phyloP scores from a whole-genome alignment of 2,797 vertebrate genomes.

The Pseudomugil gertrudae region DNA sequence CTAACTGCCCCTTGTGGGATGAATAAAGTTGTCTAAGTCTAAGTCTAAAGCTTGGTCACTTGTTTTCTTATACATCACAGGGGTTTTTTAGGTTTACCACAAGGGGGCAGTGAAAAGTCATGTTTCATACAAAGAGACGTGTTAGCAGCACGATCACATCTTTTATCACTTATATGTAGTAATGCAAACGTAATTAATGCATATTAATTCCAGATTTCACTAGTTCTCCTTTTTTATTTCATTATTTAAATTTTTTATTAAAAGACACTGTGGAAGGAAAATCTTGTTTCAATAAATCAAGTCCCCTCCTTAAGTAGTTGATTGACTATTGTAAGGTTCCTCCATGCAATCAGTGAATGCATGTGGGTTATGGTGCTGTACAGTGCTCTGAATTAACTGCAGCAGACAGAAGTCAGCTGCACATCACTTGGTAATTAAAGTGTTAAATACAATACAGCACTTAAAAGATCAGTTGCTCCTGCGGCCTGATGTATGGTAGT shows the following conservation, averaged over 20 bases:
- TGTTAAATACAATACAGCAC: conserved; percentile 36
- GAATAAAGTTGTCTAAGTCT: too few relatives aligned
- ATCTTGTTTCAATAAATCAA: conserved; percentile 14
- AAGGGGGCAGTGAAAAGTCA: conserved; percentile 66
- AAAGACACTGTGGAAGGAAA: neutral
- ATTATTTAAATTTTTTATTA: neutral
- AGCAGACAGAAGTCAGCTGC: conserved; percentile 9
- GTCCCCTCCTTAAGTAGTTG: neutral
- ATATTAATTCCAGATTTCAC: conserved; percentile 19
- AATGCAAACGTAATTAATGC: conserved; percentile 19
- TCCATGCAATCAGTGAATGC: conserved; percentile 25
- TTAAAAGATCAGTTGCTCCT: conserved; percentile 42
- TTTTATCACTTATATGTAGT: conserved; percentile 18
- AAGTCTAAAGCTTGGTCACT: conserved; percentile 1
- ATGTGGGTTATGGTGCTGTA: conserved; percentile 13
- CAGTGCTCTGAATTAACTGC: conserved; percentile 19
- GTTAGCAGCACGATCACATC: neutral
- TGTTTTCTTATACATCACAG: neutral
- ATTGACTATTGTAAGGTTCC: conserved; percentile 26
- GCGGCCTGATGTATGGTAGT: conserved; percentile 52
- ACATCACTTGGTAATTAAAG: conserved; percentile 35
- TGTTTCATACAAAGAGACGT: neutral
- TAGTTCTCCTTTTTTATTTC: neutral
- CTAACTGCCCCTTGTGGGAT: too few relatives aligned
- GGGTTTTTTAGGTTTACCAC: conserved; percentile 28